Conservation (phyloP, 2,888 invertebrate genomes). For the Microctonus brassicae region DNA sequence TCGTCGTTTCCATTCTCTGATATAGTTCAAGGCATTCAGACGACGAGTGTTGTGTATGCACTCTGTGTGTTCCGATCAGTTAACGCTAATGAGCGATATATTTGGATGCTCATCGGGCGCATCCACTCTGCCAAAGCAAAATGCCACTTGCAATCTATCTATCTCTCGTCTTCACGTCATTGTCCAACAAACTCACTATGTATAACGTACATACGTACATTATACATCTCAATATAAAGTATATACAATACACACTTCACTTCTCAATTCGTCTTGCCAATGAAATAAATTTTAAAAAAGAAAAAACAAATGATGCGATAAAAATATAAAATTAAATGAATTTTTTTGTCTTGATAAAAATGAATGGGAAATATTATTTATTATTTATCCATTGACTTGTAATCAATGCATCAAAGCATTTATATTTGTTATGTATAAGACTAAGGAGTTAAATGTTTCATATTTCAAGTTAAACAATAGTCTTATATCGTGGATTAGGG, state of each 20-base stretch:
- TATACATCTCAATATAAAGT: not conserved
- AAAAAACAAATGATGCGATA: too few species aligned
- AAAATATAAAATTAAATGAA: too few species aligned
- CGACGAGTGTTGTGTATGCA: not conserved
- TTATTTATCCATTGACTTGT: too few species aligned
- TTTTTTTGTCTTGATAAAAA: too few species aligned
- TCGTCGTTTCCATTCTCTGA: too few species aligned
- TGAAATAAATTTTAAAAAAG: too few species aligned
- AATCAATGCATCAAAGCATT: not conserved
- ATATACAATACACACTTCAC: too few species aligned
- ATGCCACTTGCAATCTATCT: slow-evolving; percentile 22
- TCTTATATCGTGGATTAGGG: too few species aligned
- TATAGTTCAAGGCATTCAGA: slow-evolving; percentile 1
- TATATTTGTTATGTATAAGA: not conserved
- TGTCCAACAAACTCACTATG: not conserved
- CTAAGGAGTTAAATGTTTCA: not conserved
- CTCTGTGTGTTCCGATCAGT: slow-evolving; percentile 53
- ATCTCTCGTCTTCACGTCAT: slow-evolving; percentile 6
- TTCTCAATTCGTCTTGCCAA: too few species aligned
- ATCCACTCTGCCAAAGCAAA: slow-evolving; percentile 4
- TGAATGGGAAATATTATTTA: too few species aligned
- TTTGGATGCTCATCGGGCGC: slow-evolving; percentile 46
- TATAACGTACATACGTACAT: not conserved
- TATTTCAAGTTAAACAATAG: not conserved
- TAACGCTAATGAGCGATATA: slow-evolving; percentile 60